phyloP scores from a whole-genome alignment of 2,797 vertebrate genomes.

The Centropyge bicolor region DNA sequence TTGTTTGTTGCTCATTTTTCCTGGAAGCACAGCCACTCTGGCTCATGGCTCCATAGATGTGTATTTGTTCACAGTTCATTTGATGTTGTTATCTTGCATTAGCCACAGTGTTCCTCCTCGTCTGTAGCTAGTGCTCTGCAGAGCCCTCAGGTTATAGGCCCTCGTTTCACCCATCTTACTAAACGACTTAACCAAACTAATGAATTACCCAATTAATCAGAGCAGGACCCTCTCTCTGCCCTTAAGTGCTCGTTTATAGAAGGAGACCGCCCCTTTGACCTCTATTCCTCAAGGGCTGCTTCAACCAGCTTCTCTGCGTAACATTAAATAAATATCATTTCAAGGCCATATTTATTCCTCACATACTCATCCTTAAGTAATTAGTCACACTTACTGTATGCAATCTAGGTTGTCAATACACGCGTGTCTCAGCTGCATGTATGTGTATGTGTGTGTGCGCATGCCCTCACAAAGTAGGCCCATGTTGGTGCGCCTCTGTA shows the following conservation, averaged over 20 bases:
- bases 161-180: constrained; percentile 78
- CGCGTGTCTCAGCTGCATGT: constrained; percentile 37
- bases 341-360: constrained; percentile 83
- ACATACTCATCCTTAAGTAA: constrained; percentile 82
- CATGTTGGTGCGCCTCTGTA: constrained; percentile 49
- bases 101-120: constrained; percentile 74
- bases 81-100: constrained; percentile 82
- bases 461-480: constrained; percentile 32
- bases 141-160: constrained; percentile 80
- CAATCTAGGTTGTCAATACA: constrained; percentile 72
- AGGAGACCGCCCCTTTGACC: constrained; percentile 83
- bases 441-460: constrained; percentile 34
- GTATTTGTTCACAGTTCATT: constrained; percentile 78
- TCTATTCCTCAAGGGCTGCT: constrained; percentile 84
- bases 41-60: constrained; percentile 59
- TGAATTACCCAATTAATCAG: constrained; percentile 90
- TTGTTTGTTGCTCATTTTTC: constrained; percentile 65
- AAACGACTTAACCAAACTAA: constrained; percentile 87
- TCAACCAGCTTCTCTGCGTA: constrained; percentile 81
- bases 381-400: constrained; percentile 83
- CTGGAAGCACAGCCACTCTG: constrained; percentile 53
- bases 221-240: constrained; percentile 82
- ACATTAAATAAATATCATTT: constrained; percentile 88
- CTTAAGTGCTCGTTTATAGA: constrained; percentile 88
- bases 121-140: constrained; percentile 68